Evolutionary conservation across 2,888 invertebrate genomes (phyloP), one percentile per base, ranked within the genome.

Genomic region (Laspeyria flexula): DNA sequence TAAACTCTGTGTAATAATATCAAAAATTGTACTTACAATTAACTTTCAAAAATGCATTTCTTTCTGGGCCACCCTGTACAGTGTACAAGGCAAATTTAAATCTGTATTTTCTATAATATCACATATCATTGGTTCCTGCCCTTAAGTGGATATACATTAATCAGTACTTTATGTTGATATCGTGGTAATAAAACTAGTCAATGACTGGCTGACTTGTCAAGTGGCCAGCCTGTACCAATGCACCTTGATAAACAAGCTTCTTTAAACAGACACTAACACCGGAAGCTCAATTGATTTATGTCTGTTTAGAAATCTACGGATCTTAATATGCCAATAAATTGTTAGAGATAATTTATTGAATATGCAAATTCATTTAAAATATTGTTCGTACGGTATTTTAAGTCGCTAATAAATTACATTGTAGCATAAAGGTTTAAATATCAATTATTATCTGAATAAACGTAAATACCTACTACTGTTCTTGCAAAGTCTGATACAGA

Each of bases 231-330:
- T 7, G 31, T 34, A 40, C 40, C 29, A 52, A 15, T 39, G 55
- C 68, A 67, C 49, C 53, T 66, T 70, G 71, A 75, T 77, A 71
- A 79, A 74, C 59, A 66, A 54, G 55, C 49, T 45, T 67, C 57
- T 62, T 57, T 66, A 69, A 64, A 54, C 55, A 21, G 54, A 55
- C 52, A 56, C 52, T 43, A 77, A 75, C 64, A 81, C 79, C 82
- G 77, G 79, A 79, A 81, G 80, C 81, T 68, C 48, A 46, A 49
- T 63, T 76, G 81, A 82, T 83, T 82, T 81, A 81, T 81, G 68
- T 71, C 63, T 62, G 81, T 81, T 83, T 77, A 74, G 75, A 81
- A 81, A 82, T 82, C 81, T 73, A 71, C 75, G 57, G 69, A 81
- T 82, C 78, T 80, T 76, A 75, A 77, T 77, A 75, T 65, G 67